Base-by-base conservation (phyloP, 92 coral and sea anemone genomes). In the Metridium senile region DNA sequence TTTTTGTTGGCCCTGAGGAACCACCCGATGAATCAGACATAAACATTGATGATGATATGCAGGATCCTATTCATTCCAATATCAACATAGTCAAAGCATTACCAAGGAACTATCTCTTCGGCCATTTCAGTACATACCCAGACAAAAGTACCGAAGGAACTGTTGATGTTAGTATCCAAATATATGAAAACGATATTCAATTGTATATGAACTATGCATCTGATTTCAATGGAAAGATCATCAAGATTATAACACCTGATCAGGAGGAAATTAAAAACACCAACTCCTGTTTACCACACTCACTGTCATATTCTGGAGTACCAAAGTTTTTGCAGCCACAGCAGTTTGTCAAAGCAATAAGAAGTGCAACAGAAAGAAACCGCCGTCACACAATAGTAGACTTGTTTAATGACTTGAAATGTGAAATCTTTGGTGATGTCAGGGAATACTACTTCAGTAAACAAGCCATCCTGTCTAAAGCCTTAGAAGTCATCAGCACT, bases 331-430 rank as follows among this genome's bases (percentile, higher is more conserved):
- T 74, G 33, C 88, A 82, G 8, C 82, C 84, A 32, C 90, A 79
- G 28, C 84, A 85, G 28, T 70, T 68, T 31, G 78, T 85, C 62
- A 91, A 91, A 70, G 89, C 97, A 19, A 81, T 86, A 10, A 86
- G 97, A 47, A 88, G 97, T 77, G 89, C 89, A 62, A 91, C 97
- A 6, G 97, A 91, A 66, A 82, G 97, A 52, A 91, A 80, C 26
- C 93, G 97, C 7, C 92, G 97, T 25, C 92, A 87, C 74, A 83
- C 77, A 52, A 26, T 91, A 34, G 97, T 93, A 18, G 90, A 91
- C 81, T 68, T 91, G 77, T 91, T 91, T 65, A 64, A 61, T 11
- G 86, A 77, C 28, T 76, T 91, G 66, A 91, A 91, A 84, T 21
- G 74, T n/a, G 86, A 88, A 39, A 73, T 91, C n/a, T 91, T 88